Percentiles rank a stretch among this genome's conserved stretches.
These are phyloP conservation scores for Baccha elongata DNA, from an alignment of 2,888 invertebrate genomes.

Conservation along the genomic window DNA sequence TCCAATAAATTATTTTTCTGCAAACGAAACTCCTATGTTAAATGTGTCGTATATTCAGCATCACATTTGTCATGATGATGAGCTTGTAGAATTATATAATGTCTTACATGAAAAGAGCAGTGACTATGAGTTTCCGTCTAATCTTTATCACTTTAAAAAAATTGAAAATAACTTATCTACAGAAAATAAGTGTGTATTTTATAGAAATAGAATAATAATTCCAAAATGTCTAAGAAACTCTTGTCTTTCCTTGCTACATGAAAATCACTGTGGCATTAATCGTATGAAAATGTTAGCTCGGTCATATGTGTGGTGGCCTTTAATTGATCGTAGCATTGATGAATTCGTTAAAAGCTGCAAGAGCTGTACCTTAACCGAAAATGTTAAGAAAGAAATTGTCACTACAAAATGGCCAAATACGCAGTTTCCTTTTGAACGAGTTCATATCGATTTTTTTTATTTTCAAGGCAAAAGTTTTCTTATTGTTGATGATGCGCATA, in stretches of 20 bases:
- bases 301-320: too few relatives aligned
- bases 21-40: conserved; percentile 11
- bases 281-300: conserved; percentile 14
- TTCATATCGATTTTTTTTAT: too few relatives aligned
- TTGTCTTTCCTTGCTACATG: neutral
- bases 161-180: conserved; percentile 8
- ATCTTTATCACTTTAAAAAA: neutral
- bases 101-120: neutral
- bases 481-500: neutral
- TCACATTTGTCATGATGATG: conserved; percentile 18
- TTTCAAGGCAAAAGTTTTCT: too few relatives aligned
- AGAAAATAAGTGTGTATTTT: conserved; percentile 9
- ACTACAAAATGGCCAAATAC: conserved; percentile 7
- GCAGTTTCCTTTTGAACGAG: too few relatives aligned
- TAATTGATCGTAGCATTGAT: conserved; percentile 5
- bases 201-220: neutral
- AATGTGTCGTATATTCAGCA: neutral
- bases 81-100: conserved; percentile 10
- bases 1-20: conserved; percentile 20
- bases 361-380: conserved; percentile 13
- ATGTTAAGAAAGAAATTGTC: conserved; percentile 11
- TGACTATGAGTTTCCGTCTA: neutral
- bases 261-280: neutral
- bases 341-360: conserved; percentile 11
- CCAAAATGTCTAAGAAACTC: neutral